Conservation (phyloP, 2,888 invertebrate genomes). For the Sarcophaga rosellei region DNA sequence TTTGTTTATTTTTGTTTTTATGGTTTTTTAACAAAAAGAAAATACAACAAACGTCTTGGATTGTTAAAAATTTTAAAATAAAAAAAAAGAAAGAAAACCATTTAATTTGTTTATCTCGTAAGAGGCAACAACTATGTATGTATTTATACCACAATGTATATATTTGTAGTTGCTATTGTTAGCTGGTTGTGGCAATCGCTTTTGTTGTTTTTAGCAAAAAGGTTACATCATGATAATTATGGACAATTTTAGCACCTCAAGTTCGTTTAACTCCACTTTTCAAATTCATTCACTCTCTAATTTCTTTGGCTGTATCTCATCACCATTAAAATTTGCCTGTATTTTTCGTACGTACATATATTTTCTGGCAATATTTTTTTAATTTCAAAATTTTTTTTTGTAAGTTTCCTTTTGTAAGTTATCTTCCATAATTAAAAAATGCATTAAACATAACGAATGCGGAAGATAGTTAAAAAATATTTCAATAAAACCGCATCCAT, state of each 20-base stretch:
- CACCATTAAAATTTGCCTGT: conserved; percentile 33
- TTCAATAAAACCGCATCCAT: conserved; percentile 29
- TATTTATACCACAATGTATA: not conserved
- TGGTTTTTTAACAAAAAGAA: not conserved
- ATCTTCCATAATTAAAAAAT: conserved; percentile 31
- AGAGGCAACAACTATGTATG: not conserved
- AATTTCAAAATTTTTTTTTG: conserved; percentile 7
- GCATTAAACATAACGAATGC: not conserved
- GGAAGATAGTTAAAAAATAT: conserved; percentile 28
- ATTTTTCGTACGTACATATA: too few species aligned
- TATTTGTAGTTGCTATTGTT: not conserved
- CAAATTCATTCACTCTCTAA: conserved; percentile 27
- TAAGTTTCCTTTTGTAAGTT: conserved; percentile 39
- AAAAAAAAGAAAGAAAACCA: conserved; percentile 12
- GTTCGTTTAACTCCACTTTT: conserved; percentile 51
- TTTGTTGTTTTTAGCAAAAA: conserved; percentile 19
- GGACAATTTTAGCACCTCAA: conserved; percentile 63
- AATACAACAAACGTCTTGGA: not conserved
- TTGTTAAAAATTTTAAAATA: not conserved
- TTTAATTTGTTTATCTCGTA: conserved; percentile 14
- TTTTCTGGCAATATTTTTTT: not conserved
- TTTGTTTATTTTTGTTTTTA: not conserved
- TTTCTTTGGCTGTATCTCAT: conserved; percentile 19
- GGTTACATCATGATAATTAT: conserved; percentile 60
- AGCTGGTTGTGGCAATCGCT: not conserved